Evolutionary conservation across 2,113 vertebrate species (phyloP).

Genomic region (Oreochromis tanganicae): DNA sequence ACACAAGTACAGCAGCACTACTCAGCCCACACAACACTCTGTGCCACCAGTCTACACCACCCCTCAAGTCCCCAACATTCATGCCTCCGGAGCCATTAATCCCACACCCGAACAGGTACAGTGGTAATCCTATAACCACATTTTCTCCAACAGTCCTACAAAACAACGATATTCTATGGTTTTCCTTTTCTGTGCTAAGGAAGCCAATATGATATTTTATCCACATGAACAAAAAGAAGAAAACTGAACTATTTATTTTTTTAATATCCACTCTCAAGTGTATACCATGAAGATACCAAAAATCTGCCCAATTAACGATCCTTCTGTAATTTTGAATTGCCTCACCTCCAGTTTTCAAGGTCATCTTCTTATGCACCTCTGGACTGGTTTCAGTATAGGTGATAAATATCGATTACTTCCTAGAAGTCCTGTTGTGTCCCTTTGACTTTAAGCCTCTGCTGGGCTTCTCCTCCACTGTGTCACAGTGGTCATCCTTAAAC

Average conservation of each 20-base stretch:
- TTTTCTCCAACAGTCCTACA: neutral
- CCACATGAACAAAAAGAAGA: too few relatives aligned
- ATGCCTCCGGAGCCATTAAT: slow-evolving; percentile 82
- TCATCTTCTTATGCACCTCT: neutral
- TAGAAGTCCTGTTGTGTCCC: neutral
- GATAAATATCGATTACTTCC: neutral
- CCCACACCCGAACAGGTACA: slow-evolving; percentile 92
- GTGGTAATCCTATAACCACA: neutral
- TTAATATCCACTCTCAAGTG: neutral
- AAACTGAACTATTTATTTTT: neutral
- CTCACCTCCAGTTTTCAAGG: neutral
- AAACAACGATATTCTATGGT: neutral
- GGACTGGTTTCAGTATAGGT: neutral
- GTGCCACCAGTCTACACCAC: slow-evolving; percentile 68
- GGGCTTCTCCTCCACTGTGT: neutral
- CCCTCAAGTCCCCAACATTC: slow-evolving; percentile 74
- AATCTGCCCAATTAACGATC: neutral
- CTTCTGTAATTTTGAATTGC: neutral
- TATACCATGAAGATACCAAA: neutral
- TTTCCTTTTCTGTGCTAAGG: neutral
- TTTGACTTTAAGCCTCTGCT: neutral
- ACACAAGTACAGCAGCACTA: slow-evolving; percentile 72
- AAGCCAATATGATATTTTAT: too few relatives aligned
- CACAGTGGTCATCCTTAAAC: neutral
- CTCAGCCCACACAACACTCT: slow-evolving; percentile 70